Base-by-base conservation (phyloP, 2,113 vertebrate species). In the Tetrax tetrax region DNA sequence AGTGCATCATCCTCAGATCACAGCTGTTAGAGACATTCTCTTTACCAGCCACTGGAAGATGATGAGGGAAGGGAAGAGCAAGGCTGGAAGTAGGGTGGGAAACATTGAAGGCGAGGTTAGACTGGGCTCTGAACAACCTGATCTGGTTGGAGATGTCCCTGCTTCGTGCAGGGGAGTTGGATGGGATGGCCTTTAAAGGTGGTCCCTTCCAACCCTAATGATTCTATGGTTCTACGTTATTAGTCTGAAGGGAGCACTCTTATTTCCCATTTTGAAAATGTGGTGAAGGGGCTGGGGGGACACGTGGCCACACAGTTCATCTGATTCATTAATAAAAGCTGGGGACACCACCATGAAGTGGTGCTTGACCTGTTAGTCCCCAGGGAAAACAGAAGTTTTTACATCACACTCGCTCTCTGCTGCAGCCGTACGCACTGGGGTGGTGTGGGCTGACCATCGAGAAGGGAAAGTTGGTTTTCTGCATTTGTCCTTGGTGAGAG, bases 351-450 rank as follows among this genome's bases (percentile, higher is more conserved):
- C 56, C n/a, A 7, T 29, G 23, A 91, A 64, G 25, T 29, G 29
- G 11, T 69, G 33, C 29, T 79, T 71, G 57, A 43, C 51, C 57
- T 56, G 27, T 70, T 85, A n/a, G 24, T 75, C 57, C 28, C 38
- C 7, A 14, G 59, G 54, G 23, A 68, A 89, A 78, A 64, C 0
- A 21, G 64, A 38, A 12, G 3, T 19, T 87, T 86, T 77, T 48
- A 7, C 22, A 4, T n/a, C 0, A 1, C 2, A 0, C 37, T 76
- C 1, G 0, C 41, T 79, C 38, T 72, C 77, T 11, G 16, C 37
- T 87, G 33, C 71, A 56, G 66, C 68, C 16, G 1, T 50, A 14
- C 7, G 0, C 1, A 5, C 35, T 37, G 51, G 31, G 24, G 14
- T 71, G 50, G 15, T 70, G 66, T 35, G 50, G 65, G 45, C 66